Evolutionary conservation across 2,888 invertebrate genomes (phyloP).

Genomic region (Megastigmus dorsalis): DNA sequence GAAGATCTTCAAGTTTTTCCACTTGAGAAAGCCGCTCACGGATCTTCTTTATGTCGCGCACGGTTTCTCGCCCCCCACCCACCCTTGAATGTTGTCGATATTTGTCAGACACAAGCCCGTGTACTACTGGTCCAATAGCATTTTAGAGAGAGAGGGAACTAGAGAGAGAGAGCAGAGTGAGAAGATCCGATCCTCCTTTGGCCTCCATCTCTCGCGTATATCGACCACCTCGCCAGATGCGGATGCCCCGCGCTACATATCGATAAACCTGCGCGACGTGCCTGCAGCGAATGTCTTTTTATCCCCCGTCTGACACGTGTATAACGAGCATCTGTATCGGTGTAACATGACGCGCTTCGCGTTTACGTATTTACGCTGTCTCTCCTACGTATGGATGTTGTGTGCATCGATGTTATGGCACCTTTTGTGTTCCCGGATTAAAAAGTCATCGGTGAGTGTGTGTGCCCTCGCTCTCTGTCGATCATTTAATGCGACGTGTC

Average conservation of each 20-base stretch:
- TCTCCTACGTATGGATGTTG: too few relatives aligned
- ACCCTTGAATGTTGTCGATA: constrained; percentile 37
- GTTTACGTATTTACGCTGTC: too few relatives aligned
- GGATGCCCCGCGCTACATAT: not conserved
- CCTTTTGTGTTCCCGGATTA: too few relatives aligned
- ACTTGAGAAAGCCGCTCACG: constrained; percentile 41
- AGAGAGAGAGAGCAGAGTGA: not conserved
- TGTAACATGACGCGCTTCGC: too few relatives aligned
- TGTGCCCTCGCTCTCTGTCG: too few relatives aligned
- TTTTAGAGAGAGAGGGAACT: not conserved
- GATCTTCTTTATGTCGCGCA: constrained; percentile 41
- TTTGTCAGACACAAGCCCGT: constrained; percentile 35
- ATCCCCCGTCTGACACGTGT: not conserved
- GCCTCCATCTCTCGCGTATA: not conserved
- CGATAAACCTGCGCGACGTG: not conserved
- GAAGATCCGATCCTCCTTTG: not conserved
- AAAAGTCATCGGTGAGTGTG: too few relatives aligned
- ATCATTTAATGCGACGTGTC: too few relatives aligned
- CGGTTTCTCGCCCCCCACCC: constrained; percentile 15
- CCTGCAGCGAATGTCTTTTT: too few relatives aligned
- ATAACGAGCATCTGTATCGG: too few relatives aligned
- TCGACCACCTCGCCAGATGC: not conserved
- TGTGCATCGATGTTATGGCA: too few relatives aligned
- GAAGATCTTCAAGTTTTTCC: constrained; percentile 9
- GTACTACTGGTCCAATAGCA: not conserved